Conservation (phyloP, 2,888 invertebrate species). For the Tenthredo distinguenda region DNA sequence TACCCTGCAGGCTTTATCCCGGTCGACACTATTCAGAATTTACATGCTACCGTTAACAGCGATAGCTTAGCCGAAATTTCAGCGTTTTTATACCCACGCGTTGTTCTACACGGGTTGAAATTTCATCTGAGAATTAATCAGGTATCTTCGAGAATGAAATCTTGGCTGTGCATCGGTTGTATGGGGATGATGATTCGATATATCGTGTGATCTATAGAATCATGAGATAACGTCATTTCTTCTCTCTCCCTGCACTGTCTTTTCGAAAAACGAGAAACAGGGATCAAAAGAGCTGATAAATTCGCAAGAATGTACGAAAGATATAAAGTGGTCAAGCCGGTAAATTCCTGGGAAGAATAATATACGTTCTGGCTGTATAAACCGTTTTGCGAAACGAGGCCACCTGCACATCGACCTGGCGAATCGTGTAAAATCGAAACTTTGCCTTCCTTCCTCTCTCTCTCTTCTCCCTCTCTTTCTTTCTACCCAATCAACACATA, state of each 20-base stretch:
- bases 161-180: background rate
- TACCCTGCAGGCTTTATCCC: background rate
- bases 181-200: background rate
- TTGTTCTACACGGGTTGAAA: background rate
- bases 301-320: background rate
- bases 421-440: constrained; percentile 31
- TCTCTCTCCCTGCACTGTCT: background rate
- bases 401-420: background rate
- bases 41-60: background rate
- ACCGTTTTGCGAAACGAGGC: constrained; percentile 11
- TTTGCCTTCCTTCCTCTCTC: background rate
- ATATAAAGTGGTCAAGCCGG: background rate
- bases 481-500: constrained; percentile 7
- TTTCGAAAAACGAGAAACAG: background rate
- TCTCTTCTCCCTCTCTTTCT: background rate
- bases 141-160: background rate
- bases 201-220: background rate
- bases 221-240: background rate
- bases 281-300: background rate
- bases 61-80: background rate
- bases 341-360: background rate
- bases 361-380: constrained; percentile 1
- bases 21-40: background rate
- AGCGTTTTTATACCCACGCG: background rate
- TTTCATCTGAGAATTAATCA: background rate